Evolutionary conservation across 2,888 invertebrate species (phyloP).

Genomic region (Meghimatium bilineatum): DNA sequence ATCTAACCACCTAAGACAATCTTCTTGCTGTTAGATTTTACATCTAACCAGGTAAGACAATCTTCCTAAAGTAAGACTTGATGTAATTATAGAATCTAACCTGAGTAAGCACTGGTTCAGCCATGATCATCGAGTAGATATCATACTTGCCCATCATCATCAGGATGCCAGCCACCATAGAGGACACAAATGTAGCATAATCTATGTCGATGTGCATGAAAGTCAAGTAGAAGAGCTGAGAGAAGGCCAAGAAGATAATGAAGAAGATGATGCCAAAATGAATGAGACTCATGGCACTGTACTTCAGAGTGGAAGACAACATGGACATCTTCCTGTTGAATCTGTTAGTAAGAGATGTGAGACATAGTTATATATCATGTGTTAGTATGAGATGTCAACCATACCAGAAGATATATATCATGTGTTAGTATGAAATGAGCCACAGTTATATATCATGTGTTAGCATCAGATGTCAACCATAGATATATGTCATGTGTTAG

Average conservation of each 20-base stretch:
- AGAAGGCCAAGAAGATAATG: conserved; percentile 76
- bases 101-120: conserved; percentile 66
- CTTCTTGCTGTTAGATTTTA: no score
- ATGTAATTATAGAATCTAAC: conserved; percentile 11
- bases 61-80: background rate
- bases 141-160: conserved; percentile 77
- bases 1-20: background rate
- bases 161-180: conserved; percentile 72
- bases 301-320: conserved; percentile 71
- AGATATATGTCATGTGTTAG: no score
- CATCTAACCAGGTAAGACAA: background rate
- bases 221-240: conserved; percentile 75
- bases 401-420: background rate
- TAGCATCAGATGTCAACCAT: no score
- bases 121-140: conserved; percentile 72
- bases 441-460: no score
- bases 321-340: conserved; percentile 77
- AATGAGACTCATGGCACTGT: conserved; percentile 68
- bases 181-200: conserved; percentile 59
- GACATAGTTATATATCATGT: background rate
- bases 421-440: no score
- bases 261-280: conserved; percentile 75
- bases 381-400: background rate
- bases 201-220: conserved; percentile 63
- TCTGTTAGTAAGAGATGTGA: conserved; percentile 8